A percentile compares a stretch with the other conserved stretches of the same genome.
Conservation (phyloP, 1,140 invertebrate genomes). For the Brachionus koreanus region DNA sequence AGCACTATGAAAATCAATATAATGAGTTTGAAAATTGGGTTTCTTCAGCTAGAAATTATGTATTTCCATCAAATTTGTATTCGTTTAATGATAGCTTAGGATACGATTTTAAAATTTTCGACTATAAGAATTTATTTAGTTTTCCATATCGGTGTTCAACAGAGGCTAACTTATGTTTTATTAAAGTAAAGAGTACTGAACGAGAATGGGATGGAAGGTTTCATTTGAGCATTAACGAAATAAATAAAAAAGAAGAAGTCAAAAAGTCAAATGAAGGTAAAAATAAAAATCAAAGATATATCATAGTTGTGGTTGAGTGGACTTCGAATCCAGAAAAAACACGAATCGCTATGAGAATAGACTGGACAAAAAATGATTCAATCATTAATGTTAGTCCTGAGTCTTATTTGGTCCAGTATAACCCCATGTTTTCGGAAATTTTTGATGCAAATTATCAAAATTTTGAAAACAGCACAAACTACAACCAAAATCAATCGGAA, state of each 20-base stretch:
- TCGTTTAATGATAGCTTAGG: not conserved
- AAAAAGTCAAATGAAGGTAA: not conserved
- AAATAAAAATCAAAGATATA: not conserved
- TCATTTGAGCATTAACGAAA: constrained; percentile 21
- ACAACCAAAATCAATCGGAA: too few species aligned
- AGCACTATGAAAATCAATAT: not conserved
- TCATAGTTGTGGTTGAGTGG: constrained; percentile 5
- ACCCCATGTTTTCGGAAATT: not conserved
- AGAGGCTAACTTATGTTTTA: not conserved
- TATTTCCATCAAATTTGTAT: not conserved
- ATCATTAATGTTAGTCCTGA: not conserved
- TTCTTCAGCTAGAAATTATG: not conserved
- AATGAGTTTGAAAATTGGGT: constrained; percentile 6
- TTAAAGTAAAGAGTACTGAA: constrained; percentile 33
- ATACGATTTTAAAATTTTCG: not conserved
- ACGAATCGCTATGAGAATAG: not conserved
- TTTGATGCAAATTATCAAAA: too few species aligned
- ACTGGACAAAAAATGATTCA: not conserved
- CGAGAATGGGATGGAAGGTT: constrained; percentile 13
- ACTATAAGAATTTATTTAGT: not conserved
- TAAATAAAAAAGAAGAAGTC: constrained; percentile 10
- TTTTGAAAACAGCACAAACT: too few species aligned
- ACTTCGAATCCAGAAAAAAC: not conserved
- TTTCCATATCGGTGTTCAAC: not conserved
- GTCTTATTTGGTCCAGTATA: not conserved